Conservation (phyloP, 2,113 vertebrate genomes). For the Pterocles gutturalis region DNA sequence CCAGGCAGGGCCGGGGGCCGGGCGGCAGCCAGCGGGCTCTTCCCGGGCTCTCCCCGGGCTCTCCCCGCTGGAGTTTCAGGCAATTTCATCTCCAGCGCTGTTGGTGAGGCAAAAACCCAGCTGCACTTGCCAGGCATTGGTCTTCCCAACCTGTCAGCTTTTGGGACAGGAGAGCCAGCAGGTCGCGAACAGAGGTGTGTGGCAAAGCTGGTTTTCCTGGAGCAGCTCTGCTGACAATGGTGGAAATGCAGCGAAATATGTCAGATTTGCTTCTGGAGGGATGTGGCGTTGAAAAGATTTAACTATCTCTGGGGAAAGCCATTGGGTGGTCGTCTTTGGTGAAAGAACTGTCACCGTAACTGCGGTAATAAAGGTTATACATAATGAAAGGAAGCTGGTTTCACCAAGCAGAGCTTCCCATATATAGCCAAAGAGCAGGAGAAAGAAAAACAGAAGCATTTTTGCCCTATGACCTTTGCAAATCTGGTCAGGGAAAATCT, state of each 20-base stretch:
- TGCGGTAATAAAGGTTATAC: background rate
- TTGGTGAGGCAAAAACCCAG: background rate
- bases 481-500: background rate
- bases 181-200: accelerated
- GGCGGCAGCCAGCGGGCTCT: accelerated
- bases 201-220: background rate
- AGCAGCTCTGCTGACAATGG: background rate
- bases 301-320: background rate
- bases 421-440: background rate
- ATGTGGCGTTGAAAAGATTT: background rate
- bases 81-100: accelerated
- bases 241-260: accelerated
- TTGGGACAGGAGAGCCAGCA: accelerated
- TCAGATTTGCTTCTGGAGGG: background rate
- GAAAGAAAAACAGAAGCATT: background rate
- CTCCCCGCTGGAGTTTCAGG: accelerated
- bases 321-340: accelerated
- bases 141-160: accelerated
- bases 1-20: accelerated
- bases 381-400: background rate
- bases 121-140: accelerated
- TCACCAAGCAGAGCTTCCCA: background rate
- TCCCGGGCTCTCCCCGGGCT: no score
- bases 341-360: accelerated
- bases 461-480: background rate